These are phyloP conservation scores for Metalampra italica DNA, from an alignment of 2,888 invertebrate genomes.

Conservation along the genomic window DNA sequence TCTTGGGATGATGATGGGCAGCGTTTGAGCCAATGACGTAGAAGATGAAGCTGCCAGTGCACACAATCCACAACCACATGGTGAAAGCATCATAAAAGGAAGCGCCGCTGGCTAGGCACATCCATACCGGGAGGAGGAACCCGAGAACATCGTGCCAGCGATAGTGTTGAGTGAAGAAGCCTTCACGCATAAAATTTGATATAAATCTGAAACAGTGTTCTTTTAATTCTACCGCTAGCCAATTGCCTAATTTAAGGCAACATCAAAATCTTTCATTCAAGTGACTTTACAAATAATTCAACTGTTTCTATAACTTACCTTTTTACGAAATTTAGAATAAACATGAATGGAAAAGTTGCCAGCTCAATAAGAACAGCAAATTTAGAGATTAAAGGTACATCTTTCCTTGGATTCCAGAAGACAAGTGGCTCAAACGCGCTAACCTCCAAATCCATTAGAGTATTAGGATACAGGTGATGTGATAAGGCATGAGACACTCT, in stretches of 20 bases:
- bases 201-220: slow-evolving; percentile 34
- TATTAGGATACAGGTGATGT: slow-evolving; percentile 89
- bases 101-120: slow-evolving; percentile 51
- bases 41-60: slow-evolving; percentile 80
- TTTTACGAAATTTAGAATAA: slow-evolving; percentile 50
- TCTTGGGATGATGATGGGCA: slow-evolving; percentile 89
- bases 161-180: slow-evolving; percentile 44
- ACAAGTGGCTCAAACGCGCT: slow-evolving; percentile 83
- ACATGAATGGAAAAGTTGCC: slow-evolving; percentile 49
- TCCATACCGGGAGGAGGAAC: slow-evolving; percentile 57
- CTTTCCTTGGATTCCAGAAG: slow-evolving; percentile 82
- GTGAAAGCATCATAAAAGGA: slow-evolving; percentile 44
- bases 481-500: slow-evolving; percentile 86
- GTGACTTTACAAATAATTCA: too few relatives aligned
- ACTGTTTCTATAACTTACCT: slow-evolving; percentile 59
- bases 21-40: slow-evolving; percentile 83
- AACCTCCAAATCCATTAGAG: slow-evolving; percentile 85
- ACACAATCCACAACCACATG: slow-evolving; percentile 77
- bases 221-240: too few relatives aligned
- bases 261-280: not conserved
- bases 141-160: slow-evolving; percentile 53
- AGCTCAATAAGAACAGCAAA: slow-evolving; percentile 73
- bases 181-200: slow-evolving; percentile 38
- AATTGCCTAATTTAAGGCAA: not conserved
- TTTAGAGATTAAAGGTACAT: slow-evolving; percentile 58